Conservation (phyloP, 2,113 vertebrate species). For the Albula glossodonta region DNA sequence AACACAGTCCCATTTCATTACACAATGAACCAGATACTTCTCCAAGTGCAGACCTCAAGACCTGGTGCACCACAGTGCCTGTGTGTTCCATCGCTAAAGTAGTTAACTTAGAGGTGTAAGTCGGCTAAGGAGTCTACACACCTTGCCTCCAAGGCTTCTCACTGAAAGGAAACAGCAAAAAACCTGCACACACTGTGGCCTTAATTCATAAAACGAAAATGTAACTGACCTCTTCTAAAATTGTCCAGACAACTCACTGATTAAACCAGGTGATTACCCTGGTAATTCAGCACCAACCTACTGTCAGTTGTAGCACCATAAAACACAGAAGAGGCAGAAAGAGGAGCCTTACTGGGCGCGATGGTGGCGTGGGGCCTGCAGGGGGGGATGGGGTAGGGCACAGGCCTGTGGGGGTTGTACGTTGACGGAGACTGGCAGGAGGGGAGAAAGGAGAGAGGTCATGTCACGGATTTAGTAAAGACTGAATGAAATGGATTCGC, state of each 20-base stretch:
- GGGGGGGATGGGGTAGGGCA: constrained; percentile 96
- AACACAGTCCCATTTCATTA: not conserved
- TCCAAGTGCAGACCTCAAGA: too few relatives aligned
- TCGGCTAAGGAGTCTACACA: too few relatives aligned
- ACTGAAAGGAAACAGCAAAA: too few relatives aligned
- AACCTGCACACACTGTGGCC: too few relatives aligned
- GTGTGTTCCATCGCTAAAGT: too few relatives aligned
- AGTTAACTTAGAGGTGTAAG: too few relatives aligned
- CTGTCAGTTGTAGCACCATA: not conserved
- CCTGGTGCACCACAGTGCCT: too few relatives aligned
- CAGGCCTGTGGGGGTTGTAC: constrained; percentile 94
- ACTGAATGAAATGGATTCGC: not conserved
- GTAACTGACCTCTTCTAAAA: not conserved
- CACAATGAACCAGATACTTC: not conserved
- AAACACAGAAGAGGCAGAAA: not conserved
- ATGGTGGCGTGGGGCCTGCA: constrained; percentile 94
- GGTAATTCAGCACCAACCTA: not conserved
- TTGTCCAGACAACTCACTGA: not conserved
- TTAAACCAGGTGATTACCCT: not conserved
- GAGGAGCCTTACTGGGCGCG: constrained; percentile 88
- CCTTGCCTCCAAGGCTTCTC: too few relatives aligned
- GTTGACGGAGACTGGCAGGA: constrained; percentile 83
- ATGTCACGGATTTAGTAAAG: not conserved
- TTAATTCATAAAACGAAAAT: not conserved
- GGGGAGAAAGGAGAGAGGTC: constrained; percentile 5